A percentile compares a stretch with the other conserved stretches of the same genome.
Evolutionary conservation across 2,113 vertebrate genomes (phyloP).

Genomic region (Colius striatus): DNA sequence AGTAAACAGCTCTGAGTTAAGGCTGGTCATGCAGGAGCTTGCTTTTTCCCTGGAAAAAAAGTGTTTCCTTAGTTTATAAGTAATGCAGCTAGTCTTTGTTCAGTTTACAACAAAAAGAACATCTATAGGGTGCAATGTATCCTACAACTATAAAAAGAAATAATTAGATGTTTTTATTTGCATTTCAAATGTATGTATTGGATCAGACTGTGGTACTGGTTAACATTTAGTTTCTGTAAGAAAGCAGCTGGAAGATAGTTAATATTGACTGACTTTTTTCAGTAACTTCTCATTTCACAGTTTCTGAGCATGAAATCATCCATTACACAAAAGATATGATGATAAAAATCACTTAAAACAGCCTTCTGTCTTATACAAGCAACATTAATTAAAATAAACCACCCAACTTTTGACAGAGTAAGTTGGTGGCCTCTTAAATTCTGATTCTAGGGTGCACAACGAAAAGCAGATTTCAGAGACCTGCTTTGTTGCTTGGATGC

Average conservation of each 20-base stretch:
- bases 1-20: neutral
- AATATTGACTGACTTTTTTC: neutral
- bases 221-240: neutral
- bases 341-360: conserved; percentile 18
- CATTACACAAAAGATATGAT: neutral
- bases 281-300: conserved; percentile 40
- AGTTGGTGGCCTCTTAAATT: neutral
- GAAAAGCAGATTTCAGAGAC: neutral
- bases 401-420: neutral
- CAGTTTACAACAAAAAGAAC: neutral
- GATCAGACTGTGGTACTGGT: neutral
- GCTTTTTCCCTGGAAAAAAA: neutral
- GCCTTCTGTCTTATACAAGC: neutral
- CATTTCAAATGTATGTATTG: neutral
- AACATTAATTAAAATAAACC: neutral
- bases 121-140: neutral
- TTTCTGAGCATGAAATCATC: conserved; percentile 43
- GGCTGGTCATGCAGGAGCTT: neutral
- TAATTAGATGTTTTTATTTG: neutral
- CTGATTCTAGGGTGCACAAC: neutral
- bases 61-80: neutral
- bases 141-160: neutral
- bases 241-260: neutral
- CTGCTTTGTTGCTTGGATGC: neutral
- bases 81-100: too few relatives aligned